Evolutionary conservation across 1,140 invertebrate species (phyloP), one percentile per base, ranked within the genome.

Genomic region (Drosophila fuyamai): DNA sequence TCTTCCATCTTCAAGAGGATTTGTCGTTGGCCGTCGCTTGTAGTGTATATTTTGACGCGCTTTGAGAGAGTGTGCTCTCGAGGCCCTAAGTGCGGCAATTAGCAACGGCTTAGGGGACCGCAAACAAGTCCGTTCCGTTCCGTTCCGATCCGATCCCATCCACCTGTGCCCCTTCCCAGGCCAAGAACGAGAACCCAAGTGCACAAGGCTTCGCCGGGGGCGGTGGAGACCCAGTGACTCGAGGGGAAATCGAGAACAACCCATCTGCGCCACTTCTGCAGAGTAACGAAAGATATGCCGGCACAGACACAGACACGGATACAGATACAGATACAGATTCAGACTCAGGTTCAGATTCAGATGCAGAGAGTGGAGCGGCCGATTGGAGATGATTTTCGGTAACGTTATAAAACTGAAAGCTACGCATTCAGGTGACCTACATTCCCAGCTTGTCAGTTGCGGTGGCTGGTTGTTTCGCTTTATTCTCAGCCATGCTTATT

Each of bases 381-480:
- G 46, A 46, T 50, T 38, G 53, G 35, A 62, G 63, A 70, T 54
- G 55, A 46, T 59, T 88, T 88, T 77, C 18, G 80, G 65, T 71
- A 89, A 79, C 84, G 73, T 72, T 84, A 89, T 89, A 89, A 89
- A 89, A 89, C 70, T 89, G 84, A 89, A 89, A 89, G 84, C 84
- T 62, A 78, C 80, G 66, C 74, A 80, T 89, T 78, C 77, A 78
- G 80, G 80, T 89, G 84, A 89, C 84, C 84, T 65, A 89, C 80
- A 89, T 89, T 84, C 55, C 14, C 51, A 56, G 46, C 73, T 67
- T 54, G 63, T 44, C 67, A 18, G 32, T 35, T 7, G 12, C 58
- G 55, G 59, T 36, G 62, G 74, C 68, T 76, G 47, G 40, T 38
- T 14, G 62, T 10, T 56, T 50, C 18, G 48, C 23, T 41, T 71